Evolutionary conservation across 2,888 invertebrate genomes (phyloP).

Genomic region (Lithophane leautieri): DNA sequence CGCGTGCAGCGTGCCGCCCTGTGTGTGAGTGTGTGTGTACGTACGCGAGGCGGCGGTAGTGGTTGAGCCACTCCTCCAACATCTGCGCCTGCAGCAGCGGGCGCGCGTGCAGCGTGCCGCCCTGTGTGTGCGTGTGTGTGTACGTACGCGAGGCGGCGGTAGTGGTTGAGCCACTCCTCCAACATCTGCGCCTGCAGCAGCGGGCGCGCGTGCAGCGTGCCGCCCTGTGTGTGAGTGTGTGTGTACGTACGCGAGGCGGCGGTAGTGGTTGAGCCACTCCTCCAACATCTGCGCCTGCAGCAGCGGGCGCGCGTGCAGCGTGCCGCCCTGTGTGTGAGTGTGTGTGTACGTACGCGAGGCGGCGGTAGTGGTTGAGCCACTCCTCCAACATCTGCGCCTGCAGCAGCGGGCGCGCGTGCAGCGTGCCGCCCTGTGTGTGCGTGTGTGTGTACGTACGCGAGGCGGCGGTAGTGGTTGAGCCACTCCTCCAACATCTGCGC

Average conservation of each 20-base stretch:
- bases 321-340: slow-evolving; percentile 90
- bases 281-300: slow-evolving; percentile 96
- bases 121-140: slow-evolving; percentile 91
- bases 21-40: slow-evolving; percentile 73
- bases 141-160: slow-evolving; percentile 93
- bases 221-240: slow-evolving; percentile 86
- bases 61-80: slow-evolving; percentile 97
- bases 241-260: slow-evolving; percentile 92
- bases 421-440: slow-evolving; percentile 81
- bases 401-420: slow-evolving; percentile 84
- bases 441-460: slow-evolving; percentile 87
- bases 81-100: slow-evolving; percentile 92
- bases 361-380: slow-evolving; percentile 98
- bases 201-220: slow-evolving; percentile 72
- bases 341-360: slow-evolving; percentile 90
- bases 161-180: slow-evolving; percentile 98
- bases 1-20: slow-evolving; percentile 81
- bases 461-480: slow-evolving; percentile 97
- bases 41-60: slow-evolving; percentile 94
- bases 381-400: slow-evolving; percentile 93
- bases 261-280: slow-evolving; percentile 98
- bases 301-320: slow-evolving; percentile 67
- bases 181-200: slow-evolving; percentile 95
- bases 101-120: slow-evolving; percentile 72
- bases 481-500: slow-evolving; percentile 94